These are phyloP conservation scores for Rhodeus uyekii DNA, from an alignment of 2,797 vertebrate species.

Conservation along the genomic window DNA sequence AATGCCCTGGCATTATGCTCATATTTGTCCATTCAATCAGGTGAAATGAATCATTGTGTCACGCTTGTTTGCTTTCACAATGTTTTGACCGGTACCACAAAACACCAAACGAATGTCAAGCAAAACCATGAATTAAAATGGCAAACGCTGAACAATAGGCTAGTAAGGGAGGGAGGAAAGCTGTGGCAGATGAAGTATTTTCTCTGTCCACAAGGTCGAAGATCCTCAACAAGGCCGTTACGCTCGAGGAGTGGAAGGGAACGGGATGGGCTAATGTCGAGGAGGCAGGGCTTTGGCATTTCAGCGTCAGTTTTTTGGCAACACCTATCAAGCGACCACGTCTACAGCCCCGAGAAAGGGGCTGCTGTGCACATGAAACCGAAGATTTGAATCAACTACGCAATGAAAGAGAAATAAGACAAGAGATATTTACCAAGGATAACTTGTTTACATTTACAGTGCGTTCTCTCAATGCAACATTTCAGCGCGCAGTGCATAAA, in stretches of 20 bases:
- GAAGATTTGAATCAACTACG: constrained; percentile 50
- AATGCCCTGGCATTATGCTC: background rate
- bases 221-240: constrained; percentile 1
- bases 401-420: constrained; percentile 50
- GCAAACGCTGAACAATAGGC: constrained; percentile 14
- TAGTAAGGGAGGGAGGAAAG: background rate
- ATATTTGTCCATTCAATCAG: background rate
- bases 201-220: constrained; percentile 1
- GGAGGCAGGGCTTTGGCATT: constrained; percentile 63
- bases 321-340: constrained; percentile 73
- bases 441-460: background rate
- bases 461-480: background rate
- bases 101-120: constrained; percentile 20
- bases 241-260: constrained; percentile 40
- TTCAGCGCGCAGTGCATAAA: background rate
- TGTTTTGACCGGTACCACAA: background rate
- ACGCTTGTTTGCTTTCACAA: background rate
- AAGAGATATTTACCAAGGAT: constrained; percentile 10
- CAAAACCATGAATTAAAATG: background rate
- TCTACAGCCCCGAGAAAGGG: constrained; percentile 69
- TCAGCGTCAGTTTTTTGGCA: constrained; percentile 59
- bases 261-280: constrained; percentile 62
- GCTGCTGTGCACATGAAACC: constrained; percentile 48
- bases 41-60: background rate
- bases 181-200: background rate